Percentiles rank a stretch among this genome's conserved stretches.
Conservation (phyloP, 2,797 vertebrate species). For the Pantherophis vulpinus region DNA sequence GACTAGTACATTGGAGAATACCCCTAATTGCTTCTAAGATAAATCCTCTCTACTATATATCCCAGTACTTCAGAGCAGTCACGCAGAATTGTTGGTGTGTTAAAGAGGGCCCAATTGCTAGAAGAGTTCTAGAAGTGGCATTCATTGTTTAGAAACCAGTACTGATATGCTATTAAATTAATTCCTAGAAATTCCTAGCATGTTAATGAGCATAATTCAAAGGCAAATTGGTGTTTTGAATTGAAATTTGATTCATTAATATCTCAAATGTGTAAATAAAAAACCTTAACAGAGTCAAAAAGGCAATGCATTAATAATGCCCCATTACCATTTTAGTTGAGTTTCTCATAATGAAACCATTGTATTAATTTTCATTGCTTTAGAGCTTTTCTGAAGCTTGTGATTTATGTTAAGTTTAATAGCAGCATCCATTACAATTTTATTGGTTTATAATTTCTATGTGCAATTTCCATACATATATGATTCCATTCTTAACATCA, state of each 20-base stretch:
- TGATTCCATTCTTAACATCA: neutral
- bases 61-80: neutral
- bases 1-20: neutral
- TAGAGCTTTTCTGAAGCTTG: slow-evolving; percentile 10
- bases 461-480: slow-evolving; percentile 8
- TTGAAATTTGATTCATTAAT: slow-evolving; percentile 19
- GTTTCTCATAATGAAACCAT: slow-evolving; percentile 26
- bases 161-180: neutral
- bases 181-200: neutral
- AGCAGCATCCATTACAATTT: slow-evolving; percentile 11
- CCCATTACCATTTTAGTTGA: neutral
- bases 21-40: neutral
- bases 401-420: slow-evolving; percentile 12
- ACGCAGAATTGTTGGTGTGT: neutral
- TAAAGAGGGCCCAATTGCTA: neutral
- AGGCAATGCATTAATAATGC: slow-evolving; percentile 13
- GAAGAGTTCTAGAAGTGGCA: neutral
- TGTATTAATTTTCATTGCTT: slow-evolving; percentile 15
- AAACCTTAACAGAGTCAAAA: neutral
- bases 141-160: neutral
- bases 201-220: slow-evolving; percentile 2
- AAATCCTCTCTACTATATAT: neutral
- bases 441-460: slow-evolving; percentile 34
- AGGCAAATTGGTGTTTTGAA: slow-evolving; percentile 5
- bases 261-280: slow-evolving; percentile 8